Conservation (phyloP, 2,113 vertebrate genomes). For the Oncorhynchus keta region DNA sequence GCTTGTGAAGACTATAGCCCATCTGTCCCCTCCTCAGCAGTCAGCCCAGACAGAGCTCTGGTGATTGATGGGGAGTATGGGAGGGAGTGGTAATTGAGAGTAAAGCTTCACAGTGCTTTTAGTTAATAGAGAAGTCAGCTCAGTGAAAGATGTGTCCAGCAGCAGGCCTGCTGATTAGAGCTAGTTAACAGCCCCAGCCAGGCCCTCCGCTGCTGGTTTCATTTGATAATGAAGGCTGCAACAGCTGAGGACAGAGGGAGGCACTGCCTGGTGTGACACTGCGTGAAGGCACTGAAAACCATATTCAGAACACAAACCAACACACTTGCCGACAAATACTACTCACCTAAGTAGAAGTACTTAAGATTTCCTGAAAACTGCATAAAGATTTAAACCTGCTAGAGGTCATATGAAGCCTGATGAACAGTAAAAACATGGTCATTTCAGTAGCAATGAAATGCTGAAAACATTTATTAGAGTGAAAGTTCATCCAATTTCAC, state of each 20-base stretch:
- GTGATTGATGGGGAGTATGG: slow-evolving; percentile 70
- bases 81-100: slow-evolving; percentile 78
- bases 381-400: too few relatives aligned
- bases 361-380: too few relatives aligned
- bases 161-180: slow-evolving; percentile 67
- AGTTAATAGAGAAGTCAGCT: slow-evolving; percentile 78
- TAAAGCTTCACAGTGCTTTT: slow-evolving; percentile 76
- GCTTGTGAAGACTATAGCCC: background rate
- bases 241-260: slow-evolving; percentile 1
- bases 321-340: slow-evolving; percentile 50
- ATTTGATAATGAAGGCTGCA: slow-evolving; percentile 66
- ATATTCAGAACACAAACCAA: slow-evolving; percentile 33
- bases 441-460: background rate
- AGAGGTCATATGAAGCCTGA: too few relatives aligned
- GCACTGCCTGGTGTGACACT: slow-evolving; percentile 36
- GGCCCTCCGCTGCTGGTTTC: slow-evolving; percentile 42
- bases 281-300: slow-evolving; percentile 50
- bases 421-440: too few relatives aligned
- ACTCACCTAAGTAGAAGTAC: background rate
- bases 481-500: too few relatives aligned
- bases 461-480: background rate
- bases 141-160: slow-evolving; percentile 73
- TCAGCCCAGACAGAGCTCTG: slow-evolving; percentile 40
- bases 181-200: slow-evolving; percentile 59
- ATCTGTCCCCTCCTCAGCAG: background rate